Conservation (phyloP, 2,113 vertebrate genomes). For the Bagarius yarrelli region DNA sequence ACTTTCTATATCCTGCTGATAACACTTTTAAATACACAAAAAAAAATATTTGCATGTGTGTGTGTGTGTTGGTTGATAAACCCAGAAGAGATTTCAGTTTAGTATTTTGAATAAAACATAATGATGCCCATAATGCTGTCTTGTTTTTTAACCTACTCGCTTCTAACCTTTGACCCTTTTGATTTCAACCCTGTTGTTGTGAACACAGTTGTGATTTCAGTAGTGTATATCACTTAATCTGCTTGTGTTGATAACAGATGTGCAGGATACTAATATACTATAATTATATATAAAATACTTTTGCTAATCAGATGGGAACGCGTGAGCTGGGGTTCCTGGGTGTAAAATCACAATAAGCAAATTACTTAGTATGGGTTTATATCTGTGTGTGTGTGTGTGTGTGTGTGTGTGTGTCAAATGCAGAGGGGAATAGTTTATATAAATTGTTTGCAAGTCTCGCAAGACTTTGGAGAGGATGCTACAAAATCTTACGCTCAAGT, state of each 20-base stretch:
- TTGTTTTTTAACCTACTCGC: not conserved
- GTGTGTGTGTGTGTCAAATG: no score
- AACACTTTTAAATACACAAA: not conserved
- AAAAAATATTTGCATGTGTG: not conserved
- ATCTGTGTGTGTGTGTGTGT: no score
- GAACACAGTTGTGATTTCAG: slow-evolving; percentile 31
- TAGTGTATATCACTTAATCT: slow-evolving; percentile 35
- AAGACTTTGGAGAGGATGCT: no score
- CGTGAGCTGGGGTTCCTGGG: slow-evolving; percentile 6
- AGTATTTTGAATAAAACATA: slow-evolving; percentile 20
- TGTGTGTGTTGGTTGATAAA: not conserved
- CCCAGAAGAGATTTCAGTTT: not conserved
- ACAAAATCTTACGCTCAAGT: no score
- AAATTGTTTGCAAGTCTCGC: no score
- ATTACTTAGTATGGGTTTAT: no score
- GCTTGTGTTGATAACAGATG: not conserved
- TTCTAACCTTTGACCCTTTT: not conserved
- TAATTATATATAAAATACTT: no score
- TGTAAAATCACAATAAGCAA: no score
- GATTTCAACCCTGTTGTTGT: not conserved
- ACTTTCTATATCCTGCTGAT: not conserved
- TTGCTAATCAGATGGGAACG: not conserved
- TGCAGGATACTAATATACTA: slow-evolving; percentile 27
- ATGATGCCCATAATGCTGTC: not conserved
- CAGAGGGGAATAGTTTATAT: no score